Evolutionary conservation across 2,888 invertebrate species (phyloP).

Genomic region (Hofmannophila pseudospretella): DNA sequence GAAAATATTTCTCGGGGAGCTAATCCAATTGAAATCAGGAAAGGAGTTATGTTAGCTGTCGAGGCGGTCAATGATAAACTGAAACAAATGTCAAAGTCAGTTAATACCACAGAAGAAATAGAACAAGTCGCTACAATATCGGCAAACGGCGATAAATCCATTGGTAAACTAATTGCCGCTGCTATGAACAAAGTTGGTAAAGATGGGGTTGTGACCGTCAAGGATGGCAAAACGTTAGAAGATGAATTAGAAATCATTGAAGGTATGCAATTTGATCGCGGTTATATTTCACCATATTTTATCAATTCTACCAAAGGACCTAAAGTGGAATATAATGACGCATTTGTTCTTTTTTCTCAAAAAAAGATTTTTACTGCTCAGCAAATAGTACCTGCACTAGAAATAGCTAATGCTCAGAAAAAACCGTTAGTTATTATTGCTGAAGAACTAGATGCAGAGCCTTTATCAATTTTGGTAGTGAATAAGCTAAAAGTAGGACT

Average conservation of each 20-base stretch:
- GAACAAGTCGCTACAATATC: slow-evolving; percentile 99
- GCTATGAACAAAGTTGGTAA: slow-evolving; percentile 98
- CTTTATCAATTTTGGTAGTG: slow-evolving; percentile 92
- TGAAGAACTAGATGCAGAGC: slow-evolving; percentile 96
- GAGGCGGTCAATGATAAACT: slow-evolving; percentile 91
- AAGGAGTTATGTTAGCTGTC: slow-evolving; percentile 95
- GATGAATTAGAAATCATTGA: slow-evolving; percentile 97
- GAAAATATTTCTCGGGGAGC: slow-evolving; percentile 97
- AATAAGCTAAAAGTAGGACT: slow-evolving; percentile 93
- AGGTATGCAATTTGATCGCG: slow-evolving; percentile 99
- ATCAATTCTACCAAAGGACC: slow-evolving; percentile 98
- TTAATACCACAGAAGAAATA: slow-evolving; percentile 97
- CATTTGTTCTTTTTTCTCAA: slow-evolving; percentile 93
- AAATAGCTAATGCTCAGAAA: slow-evolving; percentile 92
- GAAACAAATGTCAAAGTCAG: slow-evolving; percentile 91
- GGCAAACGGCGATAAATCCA: slow-evolving; percentile 94
- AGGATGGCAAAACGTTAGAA: slow-evolving; percentile 96
- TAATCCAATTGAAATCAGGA: slow-evolving; percentile 96
- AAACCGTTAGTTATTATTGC: slow-evolving; percentile 96
- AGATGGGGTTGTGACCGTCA: slow-evolving; percentile 99
- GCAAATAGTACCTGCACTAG: slow-evolving; percentile 96
- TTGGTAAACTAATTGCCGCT: slow-evolving; percentile 95
- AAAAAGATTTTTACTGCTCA: slow-evolving; percentile 98
- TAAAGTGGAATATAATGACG: slow-evolving; percentile 97
- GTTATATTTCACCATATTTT: slow-evolving; percentile 99